Base-by-base conservation (phyloP, 2,797 vertebrate genomes). In the Pelochelys cantorii region DNA sequence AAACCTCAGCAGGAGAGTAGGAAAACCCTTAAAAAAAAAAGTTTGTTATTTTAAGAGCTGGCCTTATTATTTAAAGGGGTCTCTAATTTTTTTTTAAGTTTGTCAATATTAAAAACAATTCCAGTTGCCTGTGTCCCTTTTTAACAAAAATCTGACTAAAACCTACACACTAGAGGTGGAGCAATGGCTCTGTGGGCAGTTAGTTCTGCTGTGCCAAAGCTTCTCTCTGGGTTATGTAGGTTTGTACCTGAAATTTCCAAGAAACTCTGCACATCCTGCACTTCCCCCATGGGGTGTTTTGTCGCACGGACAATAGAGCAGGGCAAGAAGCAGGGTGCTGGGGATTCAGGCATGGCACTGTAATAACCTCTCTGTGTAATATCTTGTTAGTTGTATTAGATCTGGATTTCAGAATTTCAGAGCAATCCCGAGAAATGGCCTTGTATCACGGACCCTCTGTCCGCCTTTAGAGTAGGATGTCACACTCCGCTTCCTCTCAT, bases 301-400 rank as follows among this genome's bases (percentile, higher is more conserved):
- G 23, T 23, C 22, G 12, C 20, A 27, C 5, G 11, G 37, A 37
- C 71, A 52, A 17, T 77, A 42, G 23, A 77, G 29, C 23, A 29
- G 42, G 14, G 17, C 11, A 7, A 5, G 84, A 89, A 3, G 53
- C 0, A 0, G 0, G 20, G 59, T 92, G 92, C 85, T 85, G 93
- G 79, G 77, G 22, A 48, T 60, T 68, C 92, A 71, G 3, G 20
- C 79, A 1, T 0, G 48, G 11, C 9, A 20, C 5, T 29, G 15
- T 29, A 11, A 31, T 52, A 29, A 20, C 8, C 27, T n/a, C 48
- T 27, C 4, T 8, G 75, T 14, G 42, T 37, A 75, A 23, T 25
- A 15, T 27, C 42, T 52, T 31, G 13, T 25, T 29, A 29, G 77
- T 15, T 15, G 52, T n/a, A n/a, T 22, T 29, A 20, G 52, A 29